Evolutionary conservation across 2,797 vertebrate species (phyloP), one percentile per base, ranked within the genome.

Genomic region (Enteromius unitaeniatus): DNA sequence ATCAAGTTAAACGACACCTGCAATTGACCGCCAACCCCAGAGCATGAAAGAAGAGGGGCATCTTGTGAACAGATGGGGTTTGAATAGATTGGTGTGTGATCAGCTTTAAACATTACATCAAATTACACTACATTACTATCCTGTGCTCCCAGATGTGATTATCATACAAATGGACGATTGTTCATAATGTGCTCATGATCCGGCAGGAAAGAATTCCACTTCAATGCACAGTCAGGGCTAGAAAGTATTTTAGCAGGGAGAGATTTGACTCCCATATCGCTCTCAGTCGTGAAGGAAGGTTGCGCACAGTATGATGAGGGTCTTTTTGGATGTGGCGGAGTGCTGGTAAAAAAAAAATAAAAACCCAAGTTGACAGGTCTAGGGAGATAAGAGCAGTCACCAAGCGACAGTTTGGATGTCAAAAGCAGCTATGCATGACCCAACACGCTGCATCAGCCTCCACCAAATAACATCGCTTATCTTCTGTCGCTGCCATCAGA

Each of bases 1-100:
- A 93, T 92, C 91, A 92, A 91, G 92, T 92, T 93, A 94, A 95
- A 93, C 90, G 90, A 92, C 93, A 93, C 93, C 91, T 92, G 91
- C 90, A 92, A 92, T 93, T 92, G 91, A 93, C 92, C 87, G 91
- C 87, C 89, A 92, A 88, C 92, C 91, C 91, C 81, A 81, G 90
- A 90, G 91, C 88, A 88, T 86, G 90, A 93, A 86, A 4, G 51
- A 89, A 91, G 91, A 93, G 81, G 88, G 81, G 87, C 93, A 89
- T 87, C 78, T 3, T 37, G 80, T 64, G 84, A 73, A 6, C 88
- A 86, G 88, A 88, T 89, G 89, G 85, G 34, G 51, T 85, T 86
- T 86, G 58, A 85, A 80, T 79, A 68, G 81, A 60, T 77, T 62
- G 23, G 69, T 72, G 82, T 37, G 53, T 5, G 60, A 68, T 58